Percentiles rank a stretch among this genome's conserved stretches.
These are phyloP conservation scores for Habropoda laboriosa DNA, from an alignment of 1,140 invertebrate species.

Conservation along the genomic window DNA sequence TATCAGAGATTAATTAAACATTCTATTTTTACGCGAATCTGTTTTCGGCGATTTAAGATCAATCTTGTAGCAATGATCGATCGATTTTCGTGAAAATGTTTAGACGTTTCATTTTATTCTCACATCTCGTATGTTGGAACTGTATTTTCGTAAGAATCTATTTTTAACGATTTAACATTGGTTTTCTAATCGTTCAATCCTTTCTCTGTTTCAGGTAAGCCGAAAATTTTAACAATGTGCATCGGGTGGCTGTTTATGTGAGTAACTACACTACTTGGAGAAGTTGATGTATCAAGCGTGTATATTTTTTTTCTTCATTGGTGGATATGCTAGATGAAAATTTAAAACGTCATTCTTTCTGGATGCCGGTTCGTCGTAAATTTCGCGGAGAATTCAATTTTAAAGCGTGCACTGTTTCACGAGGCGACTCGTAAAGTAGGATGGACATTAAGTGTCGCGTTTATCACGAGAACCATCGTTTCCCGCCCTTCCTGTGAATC, in stretches of 20 bases:
- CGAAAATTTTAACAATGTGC: background rate
- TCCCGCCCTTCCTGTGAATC: background rate
- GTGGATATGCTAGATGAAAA: background rate
- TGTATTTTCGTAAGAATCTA: too few relatives aligned
- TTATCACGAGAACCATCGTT: conserved; percentile 15
- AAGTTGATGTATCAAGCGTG: background rate
- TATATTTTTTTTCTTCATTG: background rate
- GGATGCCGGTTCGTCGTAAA: background rate
- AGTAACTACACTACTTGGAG: background rate
- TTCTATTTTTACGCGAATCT: too few relatives aligned
- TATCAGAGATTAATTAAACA: too few relatives aligned
- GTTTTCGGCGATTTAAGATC: too few relatives aligned
- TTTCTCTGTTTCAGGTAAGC: conserved; percentile 37
- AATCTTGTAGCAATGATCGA: too few relatives aligned
- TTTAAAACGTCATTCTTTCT: background rate
- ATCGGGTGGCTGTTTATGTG: background rate
- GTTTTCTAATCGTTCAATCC: background rate
- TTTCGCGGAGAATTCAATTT: conserved; percentile 4
- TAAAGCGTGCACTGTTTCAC: background rate
- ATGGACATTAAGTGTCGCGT: background rate
- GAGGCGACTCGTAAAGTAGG: background rate
- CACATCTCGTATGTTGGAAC: too few relatives aligned
- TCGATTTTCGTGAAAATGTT: too few relatives aligned
- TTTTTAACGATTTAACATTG: too few relatives aligned
- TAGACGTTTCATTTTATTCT: too few relatives aligned